Base-by-base conservation (phyloP, 2,888 invertebrate genomes). In the Ctenicera cuprea region DNA sequence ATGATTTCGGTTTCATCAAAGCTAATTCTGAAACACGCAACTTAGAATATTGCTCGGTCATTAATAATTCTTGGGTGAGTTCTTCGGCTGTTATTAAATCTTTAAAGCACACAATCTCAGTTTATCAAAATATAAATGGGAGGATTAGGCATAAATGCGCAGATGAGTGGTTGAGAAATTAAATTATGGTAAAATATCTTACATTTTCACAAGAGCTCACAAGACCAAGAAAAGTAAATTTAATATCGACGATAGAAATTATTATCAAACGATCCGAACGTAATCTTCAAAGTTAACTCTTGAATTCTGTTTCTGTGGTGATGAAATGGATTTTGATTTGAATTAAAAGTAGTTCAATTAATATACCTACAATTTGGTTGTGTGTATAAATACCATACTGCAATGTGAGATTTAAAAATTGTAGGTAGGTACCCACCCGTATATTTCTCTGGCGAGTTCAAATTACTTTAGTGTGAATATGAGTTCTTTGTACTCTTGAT, bases 71-170 rank as follows among this genome's bases (percentile, higher is more conserved):
- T 26, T 54, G 54, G 54, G 14, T 54, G 22, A 4, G 54, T 54
- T 54, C 30, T 30, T 54, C 33, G n/a, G 30, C 30, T 54, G 30
- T 54, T 54, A 54, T 54, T 30, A 54, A 54, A 54, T 54, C 54
- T 54, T 30, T 54, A 54, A 54, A 30, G 54, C 22, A 54, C 30
- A 14, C 54, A 54, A 26, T 26, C 54, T 54, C 54, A 22, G 30
- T 54, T 54, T 54, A 54, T 54, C 54, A 54, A 54, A 54, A 54
- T 54, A 54, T 54, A 54, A 54, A 54, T 30, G 30, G 30, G 54
- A 54, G 54, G 54, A 54, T 54, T 54, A 54, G 54, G 8, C 26
- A 54, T 54, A 54, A 54, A 54, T 54, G n/a, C 30, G 54, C 33
- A 33, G 54, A 54, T 54, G 22, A 54, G 54, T 54, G 54, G 54